A percentile compares a stretch with the other conserved stretches of the same genome.
phyloP scores from a whole-genome alignment of 30 jellyfish, hydroid and myxozoan species.

The Turritopsis rubra region DNA sequence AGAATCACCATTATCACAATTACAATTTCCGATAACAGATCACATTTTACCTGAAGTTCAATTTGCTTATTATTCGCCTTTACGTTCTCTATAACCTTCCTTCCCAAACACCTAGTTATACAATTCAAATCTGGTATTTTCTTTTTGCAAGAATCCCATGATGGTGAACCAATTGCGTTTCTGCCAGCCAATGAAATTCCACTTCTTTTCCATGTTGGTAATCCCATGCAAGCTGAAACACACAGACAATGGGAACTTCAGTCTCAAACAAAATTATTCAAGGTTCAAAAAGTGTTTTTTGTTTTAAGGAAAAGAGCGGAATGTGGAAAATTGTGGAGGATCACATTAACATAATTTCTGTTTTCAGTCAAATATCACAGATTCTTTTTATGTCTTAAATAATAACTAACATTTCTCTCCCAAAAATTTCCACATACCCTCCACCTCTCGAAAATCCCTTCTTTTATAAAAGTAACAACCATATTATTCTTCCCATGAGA shows the following conservation, averaged over 20 bases:
- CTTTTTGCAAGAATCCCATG: slow-evolving; percentile 54
- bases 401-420: no score
- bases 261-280: no score
- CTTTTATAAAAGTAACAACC: neutral
- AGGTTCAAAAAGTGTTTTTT: neutral
- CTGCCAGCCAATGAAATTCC: slow-evolving; percentile 41
- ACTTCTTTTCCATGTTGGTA: slow-evolving; percentile 54
- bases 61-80: slow-evolving; percentile 66
- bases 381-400: no score
- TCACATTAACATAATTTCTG: no score
- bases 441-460: neutral
- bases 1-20: no score
- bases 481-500: neutral
- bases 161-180: slow-evolving; percentile 60
- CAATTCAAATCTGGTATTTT: slow-evolving; percentile 60
- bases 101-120: slow-evolving; percentile 67
- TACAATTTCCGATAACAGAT: neutral
- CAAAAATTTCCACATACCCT: no score
- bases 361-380: no score
- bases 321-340: no score
- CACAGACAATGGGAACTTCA: neutral
- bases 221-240: slow-evolving; percentile 61
- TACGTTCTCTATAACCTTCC: slow-evolving; percentile 64
- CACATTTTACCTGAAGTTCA: slow-evolving; percentile 50
- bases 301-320: neutral